Evolutionary conservation across 1,140 invertebrate species (phyloP), one percentile per base, ranked within the genome.

Genomic region (Pogonomyrmex californicus): DNA sequence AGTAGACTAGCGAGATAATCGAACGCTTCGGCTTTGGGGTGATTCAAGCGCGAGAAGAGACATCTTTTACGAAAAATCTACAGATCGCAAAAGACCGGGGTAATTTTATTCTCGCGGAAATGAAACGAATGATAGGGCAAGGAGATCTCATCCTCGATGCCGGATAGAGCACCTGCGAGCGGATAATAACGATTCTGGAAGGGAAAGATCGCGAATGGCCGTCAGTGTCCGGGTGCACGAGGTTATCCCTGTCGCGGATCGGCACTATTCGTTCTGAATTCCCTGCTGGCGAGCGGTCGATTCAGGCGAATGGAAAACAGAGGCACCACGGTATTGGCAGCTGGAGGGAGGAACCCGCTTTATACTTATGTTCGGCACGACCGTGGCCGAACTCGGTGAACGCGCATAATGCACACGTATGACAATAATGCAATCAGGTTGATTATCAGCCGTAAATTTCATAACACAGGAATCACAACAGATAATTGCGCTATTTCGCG

Each of bases 141-240:
- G 56, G 54, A 33, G 58, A 75, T 78, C 66, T 62, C 88, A 89
- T 87, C 85, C 58, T 79, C 41, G 56, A 88, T 54, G 60, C 70
- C n/a, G 14, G 51, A 78, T 49, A 81, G 81, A 63, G 87, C 88
- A 90, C 87, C 88, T 90, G 88, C 87, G 71, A 77, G 88, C 85
- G 63, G 68, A 87, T 90, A 90, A 89, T 87, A 90, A 85, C 66
- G 68, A 90, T 90, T 23, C 89, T 79, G 54, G 75, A 79, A 90
- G 60, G 71, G 77, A 90, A 90, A 90, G 89, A 75, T 87, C 88
- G 79, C 56, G 54, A 82, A 79, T 73, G 78, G 54, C 75, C 68
- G 66, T 85, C 89, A 76, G 85, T 89, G 87, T 92, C 91, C 91
- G 91, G 92, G 92, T 93, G 88, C 91, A 90, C 91, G 90, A 93